phyloP scores from a whole-genome alignment of 2,113 vertebrate species.

The Poeciliopsis retropinna region DNA sequence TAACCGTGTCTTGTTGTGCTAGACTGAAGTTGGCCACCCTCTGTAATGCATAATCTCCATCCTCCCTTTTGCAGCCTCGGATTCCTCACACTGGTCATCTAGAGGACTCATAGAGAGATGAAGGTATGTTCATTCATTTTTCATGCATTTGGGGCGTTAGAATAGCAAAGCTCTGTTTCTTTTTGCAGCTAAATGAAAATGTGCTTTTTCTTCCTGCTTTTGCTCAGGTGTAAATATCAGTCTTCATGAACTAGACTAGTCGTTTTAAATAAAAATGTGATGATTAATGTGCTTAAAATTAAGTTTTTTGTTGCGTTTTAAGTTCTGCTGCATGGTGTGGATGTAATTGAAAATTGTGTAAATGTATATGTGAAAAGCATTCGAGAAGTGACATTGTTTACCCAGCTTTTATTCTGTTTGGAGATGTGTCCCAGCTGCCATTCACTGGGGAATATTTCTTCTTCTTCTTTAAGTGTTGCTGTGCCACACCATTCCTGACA shows the following conservation, averaged over 20 bases:
- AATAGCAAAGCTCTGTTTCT: not conserved
- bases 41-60: constrained; percentile 51
- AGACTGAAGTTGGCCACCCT: constrained; percentile 44
- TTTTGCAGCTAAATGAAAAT: not conserved
- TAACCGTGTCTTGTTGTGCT: constrained; percentile 55
- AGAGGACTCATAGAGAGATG: constrained; percentile 79
- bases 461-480: constrained; percentile 27
- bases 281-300: not conserved
- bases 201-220: not conserved
- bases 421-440: constrained; percentile 14
- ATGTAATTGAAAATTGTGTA: not conserved
- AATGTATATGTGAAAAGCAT: not conserved
- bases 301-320: not conserved
- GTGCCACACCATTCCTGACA: constrained; percentile 13
- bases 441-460: constrained; percentile 23
- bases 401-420: not conserved
- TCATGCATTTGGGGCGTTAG: constrained; percentile 1
- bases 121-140: constrained; percentile 73
- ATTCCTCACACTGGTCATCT: constrained; percentile 63
- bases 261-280: too few relatives aligned
- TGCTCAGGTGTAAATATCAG: not conserved
- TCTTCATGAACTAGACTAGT: too few relatives aligned
- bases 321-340: not conserved
- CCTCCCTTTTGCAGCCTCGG: constrained; percentile 65
- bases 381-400: too few relatives aligned